Evolutionary conservation across 2,113 vertebrate species (phyloP), one percentile per base, ranked within the genome.

Genomic region (Cisticola juncidis): DNA sequence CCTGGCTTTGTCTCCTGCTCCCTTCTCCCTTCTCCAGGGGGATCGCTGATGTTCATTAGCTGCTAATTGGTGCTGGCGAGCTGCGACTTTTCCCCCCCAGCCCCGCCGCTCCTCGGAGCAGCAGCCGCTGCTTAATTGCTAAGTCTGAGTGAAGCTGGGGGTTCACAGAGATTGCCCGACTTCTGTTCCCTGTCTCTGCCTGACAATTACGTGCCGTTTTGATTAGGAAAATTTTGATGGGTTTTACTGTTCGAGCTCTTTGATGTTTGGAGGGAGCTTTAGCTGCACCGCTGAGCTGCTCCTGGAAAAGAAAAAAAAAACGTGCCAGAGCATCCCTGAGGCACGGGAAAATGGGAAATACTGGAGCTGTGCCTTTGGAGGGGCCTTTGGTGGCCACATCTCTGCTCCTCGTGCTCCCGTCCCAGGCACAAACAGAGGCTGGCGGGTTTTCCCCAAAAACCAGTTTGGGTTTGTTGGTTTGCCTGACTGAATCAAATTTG

Each of bases 21-120:
- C 86, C 42, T 42, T 92, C 62, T 94, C 79, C 86, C 42, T 42
- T 92, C 88, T 90, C 86, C 58, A 0, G 58, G 71, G 85, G 79
- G 68, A 90, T 92, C 73, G 94, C 94, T 90, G 91, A 96, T 95
- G 94, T 96, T 97, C 96, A 95, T 97, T 97, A 96, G 88, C 72
- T 38, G 64, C 92, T 96, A 96, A 95, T 96, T 97, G 95, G 92
- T 83, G 64, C 92, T 93, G 92, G 76, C 2, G 90, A 90, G 96
- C 90, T 90, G 86, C 96, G 95, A 83, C 88, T 92, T 93, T 54
- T 6, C 64, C 84, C 90, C 38, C 79, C 28, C 54, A 33, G 92
- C 92, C 92, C 68, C 21, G 9, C 73, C 87, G 90, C 66, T 81
- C 64, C 84, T 87, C 87, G 54, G 70, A 84, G 87, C 90, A 56